Conservation (phyloP, 2,888 invertebrate species). For the Gymnosoma rotundatum region DNA sequence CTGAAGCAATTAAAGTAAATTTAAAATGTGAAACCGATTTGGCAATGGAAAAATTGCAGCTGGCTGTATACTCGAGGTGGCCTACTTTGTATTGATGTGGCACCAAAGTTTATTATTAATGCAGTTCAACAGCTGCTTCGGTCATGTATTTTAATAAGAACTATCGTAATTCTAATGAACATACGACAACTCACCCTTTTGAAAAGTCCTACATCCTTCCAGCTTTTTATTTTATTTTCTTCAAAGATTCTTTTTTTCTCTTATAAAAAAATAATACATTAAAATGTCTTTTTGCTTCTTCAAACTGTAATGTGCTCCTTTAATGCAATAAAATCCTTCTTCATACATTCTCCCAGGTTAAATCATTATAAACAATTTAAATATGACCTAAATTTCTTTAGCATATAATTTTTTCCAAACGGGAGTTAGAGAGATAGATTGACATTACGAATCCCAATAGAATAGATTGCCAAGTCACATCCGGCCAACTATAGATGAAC, state of each 20-base stretch:
- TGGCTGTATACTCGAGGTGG: too few relatives aligned
- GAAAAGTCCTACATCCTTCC: neutral
- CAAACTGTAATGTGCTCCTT: constrained; percentile 9
- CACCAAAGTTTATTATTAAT: too few relatives aligned
- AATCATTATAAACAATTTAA: constrained; percentile 59
- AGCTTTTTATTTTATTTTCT: neutral
- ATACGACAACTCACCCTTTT: too few relatives aligned
- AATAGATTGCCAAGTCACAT: neutral
- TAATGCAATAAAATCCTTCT: constrained; percentile 42
- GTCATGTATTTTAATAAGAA: too few relatives aligned
- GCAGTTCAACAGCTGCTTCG: too few relatives aligned
- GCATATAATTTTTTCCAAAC: neutral
- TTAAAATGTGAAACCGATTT: too few relatives aligned
- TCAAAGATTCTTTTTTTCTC: neutral
- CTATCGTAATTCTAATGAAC: too few relatives aligned
- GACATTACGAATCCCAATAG: neutral
- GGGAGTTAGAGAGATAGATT: neutral
- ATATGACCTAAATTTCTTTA: constrained; percentile 56
- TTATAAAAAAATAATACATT: constrained; percentile 22
- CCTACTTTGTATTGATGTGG: too few relatives aligned
- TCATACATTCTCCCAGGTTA: constrained; percentile 23
- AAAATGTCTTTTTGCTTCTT: constrained; percentile 28
- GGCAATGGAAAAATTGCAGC: too few relatives aligned
- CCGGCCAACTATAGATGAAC: constrained; percentile 17
- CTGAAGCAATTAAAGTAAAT: too few relatives aligned